Evolutionary conservation across 2,888 invertebrate species (phyloP), one percentile per base, ranked within the genome.

Genomic region (Euproctis similis): DNA sequence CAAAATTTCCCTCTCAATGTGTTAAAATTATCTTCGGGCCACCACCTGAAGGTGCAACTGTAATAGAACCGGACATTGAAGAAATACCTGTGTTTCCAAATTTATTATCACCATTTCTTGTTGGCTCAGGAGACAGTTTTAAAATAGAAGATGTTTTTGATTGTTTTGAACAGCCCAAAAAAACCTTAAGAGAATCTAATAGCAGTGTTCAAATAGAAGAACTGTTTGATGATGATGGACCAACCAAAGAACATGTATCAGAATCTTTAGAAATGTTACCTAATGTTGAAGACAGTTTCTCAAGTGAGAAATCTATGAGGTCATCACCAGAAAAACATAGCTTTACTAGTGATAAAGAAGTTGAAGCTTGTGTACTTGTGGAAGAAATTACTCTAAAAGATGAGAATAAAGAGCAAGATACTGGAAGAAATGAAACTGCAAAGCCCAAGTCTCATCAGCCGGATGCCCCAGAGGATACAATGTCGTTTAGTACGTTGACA

Each of bases 401-500:
- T 40, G 70, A 56, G 26, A 27, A 58, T 2, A 62, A 53, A 30
- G 61, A 60, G 53, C 14, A 14, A 14, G 46, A 34, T 30, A 53
- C 55, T 1, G 52, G 46, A 28, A 47, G 46, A 8, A 64, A 66
- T 32, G 71, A 69, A 19, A 49, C 46, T 7, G 58, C 61, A 1
- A 72, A 71, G 25, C 69, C 71, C 1, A 82, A 78, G 36, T 81
- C 80, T 1, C n/a, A n/a, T n/a, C n/a, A n/a, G n/a, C n/a, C n/a
- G n/a, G 60, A 76, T 31, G 61, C 64, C 8, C 62, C 58, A 0
- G 77, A 77, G 12, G 82, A 84, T 24, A 72, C 69, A 7, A 59
- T 66, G 38, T 81, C 85, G 37, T 85, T 88, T 32, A 87, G 85
- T 48, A 87, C 88, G 4, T 77, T 88, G 46, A 87, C 90, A 6